phyloP scores from a whole-genome alignment of 2,888 invertebrate species.

The Eupithecia exiguata region DNA sequence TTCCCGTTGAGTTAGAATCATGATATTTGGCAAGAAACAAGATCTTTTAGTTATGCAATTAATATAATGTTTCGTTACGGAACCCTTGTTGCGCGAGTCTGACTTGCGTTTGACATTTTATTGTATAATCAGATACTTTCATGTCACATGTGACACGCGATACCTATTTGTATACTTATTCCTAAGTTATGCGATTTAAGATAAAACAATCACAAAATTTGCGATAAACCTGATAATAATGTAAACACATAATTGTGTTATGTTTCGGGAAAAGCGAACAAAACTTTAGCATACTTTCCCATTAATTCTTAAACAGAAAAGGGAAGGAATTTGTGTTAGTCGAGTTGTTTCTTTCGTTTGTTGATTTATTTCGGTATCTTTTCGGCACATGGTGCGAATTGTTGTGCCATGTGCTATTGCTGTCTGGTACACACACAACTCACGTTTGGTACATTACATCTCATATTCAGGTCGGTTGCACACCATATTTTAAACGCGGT shows the following conservation, averaged over 20 bases:
- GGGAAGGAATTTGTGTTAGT: conserved; percentile 35
- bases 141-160: background rate
- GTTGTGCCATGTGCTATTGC: conserved; percentile 21
- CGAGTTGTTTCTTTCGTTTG: conserved; percentile 43
- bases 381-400: conserved; percentile 29
- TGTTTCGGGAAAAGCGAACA: conserved; percentile 23
- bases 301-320: conserved; percentile 35
- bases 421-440: conserved; percentile 30
- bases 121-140: background rate
- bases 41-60: too few relatives aligned
- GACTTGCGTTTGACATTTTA: too few relatives aligned
- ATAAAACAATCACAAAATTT: background rate
- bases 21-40: too few relatives aligned
- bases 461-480: conserved; percentile 33
- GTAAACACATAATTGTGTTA: background rate
- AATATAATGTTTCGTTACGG: too few relatives aligned
- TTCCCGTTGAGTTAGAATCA: too few relatives aligned
- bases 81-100: too few relatives aligned
- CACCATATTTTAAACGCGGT: conserved; percentile 27
- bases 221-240: background rate
- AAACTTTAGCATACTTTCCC: conserved; percentile 35
- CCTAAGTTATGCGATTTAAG: background rate
- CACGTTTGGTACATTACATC: conserved; percentile 28
- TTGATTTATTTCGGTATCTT: conserved; percentile 43
- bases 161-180: too few relatives aligned